Evolutionary conservation across 2,888 invertebrate species (phyloP).

Genomic region (Synergus umbraculus): DNA sequence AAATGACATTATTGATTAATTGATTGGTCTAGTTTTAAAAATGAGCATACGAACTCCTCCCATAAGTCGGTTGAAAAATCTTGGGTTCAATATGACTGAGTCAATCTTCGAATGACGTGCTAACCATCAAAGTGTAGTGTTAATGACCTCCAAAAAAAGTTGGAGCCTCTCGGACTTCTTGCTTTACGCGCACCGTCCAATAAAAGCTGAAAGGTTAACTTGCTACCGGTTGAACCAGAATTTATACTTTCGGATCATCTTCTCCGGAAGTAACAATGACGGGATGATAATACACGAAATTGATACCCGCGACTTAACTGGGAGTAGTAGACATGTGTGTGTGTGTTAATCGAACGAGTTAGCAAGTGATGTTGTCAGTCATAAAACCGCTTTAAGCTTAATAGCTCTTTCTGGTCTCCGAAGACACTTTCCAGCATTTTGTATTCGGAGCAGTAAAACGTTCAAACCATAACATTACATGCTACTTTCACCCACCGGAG

Average conservation of each 20-base stretch:
- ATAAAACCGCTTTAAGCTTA: conserved; percentile 53
- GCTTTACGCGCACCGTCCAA: conserved; percentile 8
- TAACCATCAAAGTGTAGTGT: conserved; percentile 8
- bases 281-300: conserved; percentile 34
- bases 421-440: conserved; percentile 8
- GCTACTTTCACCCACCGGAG: conserved; percentile 2
- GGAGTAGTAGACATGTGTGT: conserved; percentile 47
- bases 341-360: conserved; percentile 56
- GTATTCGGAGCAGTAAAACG: not conserved
- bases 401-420: conserved; percentile 45
- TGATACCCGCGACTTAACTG: conserved; percentile 10
- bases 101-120: not conserved
- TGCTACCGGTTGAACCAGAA: conserved; percentile 19
- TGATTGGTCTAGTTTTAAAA: not conserved
- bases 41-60: not conserved
- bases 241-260: not conserved
- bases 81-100: not conserved
- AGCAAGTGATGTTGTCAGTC: conserved; percentile 54
- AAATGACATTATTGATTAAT: not conserved
- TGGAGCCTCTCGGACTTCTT: not conserved
- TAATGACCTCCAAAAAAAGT: conserved; percentile 12
- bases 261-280: conserved; percentile 46
- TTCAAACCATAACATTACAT: not conserved
- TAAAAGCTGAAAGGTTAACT: conserved; percentile 12
- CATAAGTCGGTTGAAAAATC: not conserved